Evolutionary conservation across 2,888 invertebrate genomes (phyloP).

Genomic region (Timema cristinae): DNA sequence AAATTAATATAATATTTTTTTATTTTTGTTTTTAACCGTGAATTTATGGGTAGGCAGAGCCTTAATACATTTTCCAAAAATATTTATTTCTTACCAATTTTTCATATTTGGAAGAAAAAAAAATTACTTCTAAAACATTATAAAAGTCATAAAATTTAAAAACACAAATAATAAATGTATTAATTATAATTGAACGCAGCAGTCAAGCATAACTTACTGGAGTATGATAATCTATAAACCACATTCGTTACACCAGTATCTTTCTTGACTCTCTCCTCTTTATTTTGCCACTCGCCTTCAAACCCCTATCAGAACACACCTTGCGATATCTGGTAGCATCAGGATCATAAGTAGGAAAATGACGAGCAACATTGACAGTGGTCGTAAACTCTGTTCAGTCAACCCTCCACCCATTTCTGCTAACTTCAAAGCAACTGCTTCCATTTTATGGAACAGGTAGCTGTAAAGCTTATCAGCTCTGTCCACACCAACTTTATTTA

Average conservation of each 20-base stretch:
- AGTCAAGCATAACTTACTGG: no score
- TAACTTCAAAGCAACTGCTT: slow-evolving; percentile 4
- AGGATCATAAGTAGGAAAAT: background rate
- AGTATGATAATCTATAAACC: background rate
- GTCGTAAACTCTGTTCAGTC: background rate
- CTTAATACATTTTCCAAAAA: no score
- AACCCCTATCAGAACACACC: background rate
- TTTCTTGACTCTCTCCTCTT: background rate
- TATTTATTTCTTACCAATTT: no score
- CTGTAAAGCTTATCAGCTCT: background rate
- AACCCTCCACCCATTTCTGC: slow-evolving; percentile 1
- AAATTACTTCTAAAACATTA: no score
- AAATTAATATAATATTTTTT: no score
- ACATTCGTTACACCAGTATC: background rate
- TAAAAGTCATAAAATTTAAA: no score
- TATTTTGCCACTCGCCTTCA: background rate
- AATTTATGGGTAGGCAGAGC: no score
- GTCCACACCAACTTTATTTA: background rate
- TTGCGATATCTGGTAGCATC: background rate
- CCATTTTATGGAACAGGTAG: slow-evolving; percentile 8
- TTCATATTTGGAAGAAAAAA: no score
- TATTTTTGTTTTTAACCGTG: no score
- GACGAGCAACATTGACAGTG: background rate
- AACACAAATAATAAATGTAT: no score
- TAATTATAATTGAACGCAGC: no score